Conservation (phyloP, 2,888 invertebrate genomes). For the Calameuta pallipes region DNA sequence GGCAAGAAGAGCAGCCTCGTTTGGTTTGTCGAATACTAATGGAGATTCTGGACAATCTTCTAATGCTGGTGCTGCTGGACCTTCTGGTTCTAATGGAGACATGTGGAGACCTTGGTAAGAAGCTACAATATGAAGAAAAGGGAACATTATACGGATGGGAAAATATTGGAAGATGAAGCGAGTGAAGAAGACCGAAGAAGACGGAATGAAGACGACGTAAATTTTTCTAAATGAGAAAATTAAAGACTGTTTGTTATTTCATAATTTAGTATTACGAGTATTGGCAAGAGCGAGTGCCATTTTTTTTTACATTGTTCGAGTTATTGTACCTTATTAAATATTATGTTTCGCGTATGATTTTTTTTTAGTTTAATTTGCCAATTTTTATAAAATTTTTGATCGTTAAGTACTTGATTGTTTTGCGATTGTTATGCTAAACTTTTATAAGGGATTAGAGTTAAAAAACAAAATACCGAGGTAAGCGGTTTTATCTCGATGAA, state of each 20-base stretch:
- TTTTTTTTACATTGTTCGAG: neutral
- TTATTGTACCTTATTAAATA: neutral
- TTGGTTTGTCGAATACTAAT: slow-evolving; percentile 26
- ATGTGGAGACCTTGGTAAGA: slow-evolving; percentile 73
- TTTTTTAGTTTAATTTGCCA: slow-evolving; percentile 6
- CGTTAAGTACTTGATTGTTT: neutral
- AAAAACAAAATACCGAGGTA: neutral
- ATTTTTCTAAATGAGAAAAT: neutral
- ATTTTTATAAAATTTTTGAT: neutral
- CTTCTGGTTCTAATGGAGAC: slow-evolving; percentile 62
- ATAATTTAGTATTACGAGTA: neutral
- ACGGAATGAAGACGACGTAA: slow-evolving; percentile 2
- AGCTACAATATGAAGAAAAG: neutral
- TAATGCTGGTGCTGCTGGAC: slow-evolving; percentile 37
- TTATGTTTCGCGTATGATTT: neutral
- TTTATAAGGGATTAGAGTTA: neutral
- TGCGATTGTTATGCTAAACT: neutral
- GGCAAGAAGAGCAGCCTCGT: slow-evolving; percentile 25
- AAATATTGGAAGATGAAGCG: neutral
- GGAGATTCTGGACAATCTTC: slow-evolving; percentile 30
- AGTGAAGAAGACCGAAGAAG: slow-evolving; percentile 3
- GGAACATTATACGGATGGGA: neutral
- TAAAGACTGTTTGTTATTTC: slow-evolving; percentile 3
- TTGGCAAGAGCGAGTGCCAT: neutral
- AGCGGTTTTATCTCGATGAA: neutral